Base-by-base conservation (phyloP, 2,113 vertebrate species). In the Pseudopodoces humilis region DNA sequence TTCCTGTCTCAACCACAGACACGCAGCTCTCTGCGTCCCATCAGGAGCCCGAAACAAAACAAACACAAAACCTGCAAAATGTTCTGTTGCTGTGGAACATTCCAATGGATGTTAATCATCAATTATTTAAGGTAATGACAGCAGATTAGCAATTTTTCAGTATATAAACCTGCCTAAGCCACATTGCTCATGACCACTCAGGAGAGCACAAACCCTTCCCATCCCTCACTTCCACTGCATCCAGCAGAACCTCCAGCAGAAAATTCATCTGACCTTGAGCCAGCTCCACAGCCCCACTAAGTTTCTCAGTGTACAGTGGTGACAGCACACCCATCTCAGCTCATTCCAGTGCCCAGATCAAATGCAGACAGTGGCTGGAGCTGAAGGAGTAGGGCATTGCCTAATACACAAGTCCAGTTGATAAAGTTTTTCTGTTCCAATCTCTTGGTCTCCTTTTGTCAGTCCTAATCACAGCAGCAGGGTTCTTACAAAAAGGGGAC, bases 201-300 rank as follows among this genome's bases (percentile, higher is more conserved):
- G 0, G 5, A 79, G 39, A 49, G 49, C 49, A 76, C 27, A 77
- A 72, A 88, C 10, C 30, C 16, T 23, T 59, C 33, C 21, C 24
- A 67, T 16, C 25, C 24, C 28, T 92, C 37, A 18, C 58, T 77
- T 44, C 37, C 64, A 37, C 33, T 33, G 8, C 27, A 62, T 47
- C 39, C 39, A 39, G 39, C 31, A 15, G 33, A 67, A 44, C 3
- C 6, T 15, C 27, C 60, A 47, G 50, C 19, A 93, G 80, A 78
- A 83, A 78, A 78, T 50, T 62, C 3, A 6, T 3, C 9, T 65
- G 17, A 15, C 13, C 35, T 67, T 55, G 35, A 83, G 33, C 27
- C 44, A 78, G 1, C 33, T 70, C 39, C 62, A 62, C 59, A 72
- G 30, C 7, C 49, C 11, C 1, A 0, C 19, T 3, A 4, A 35